These are phyloP conservation scores for Ophion costatus DNA, from an alignment of 2,888 invertebrate genomes.

Conservation along the genomic window DNA sequence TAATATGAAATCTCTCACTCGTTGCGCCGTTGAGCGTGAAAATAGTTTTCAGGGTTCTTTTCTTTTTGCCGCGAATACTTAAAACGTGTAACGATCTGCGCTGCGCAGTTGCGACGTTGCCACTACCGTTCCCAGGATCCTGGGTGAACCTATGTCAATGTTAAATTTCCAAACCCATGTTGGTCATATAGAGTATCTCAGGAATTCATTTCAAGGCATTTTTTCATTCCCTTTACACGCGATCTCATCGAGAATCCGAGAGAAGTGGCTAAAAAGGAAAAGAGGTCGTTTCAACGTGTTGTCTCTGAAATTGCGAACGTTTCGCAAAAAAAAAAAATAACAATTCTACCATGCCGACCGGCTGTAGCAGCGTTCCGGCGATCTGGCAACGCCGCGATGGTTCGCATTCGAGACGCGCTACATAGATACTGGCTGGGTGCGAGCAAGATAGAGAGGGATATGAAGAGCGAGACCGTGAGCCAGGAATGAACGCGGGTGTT, in stretches of 20 bases:
- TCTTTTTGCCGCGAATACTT: constrained; percentile 83
- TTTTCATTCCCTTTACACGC: background rate
- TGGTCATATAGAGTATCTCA: background rate
- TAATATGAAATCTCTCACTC: constrained; percentile 10
- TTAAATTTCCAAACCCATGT: constrained; percentile 29
- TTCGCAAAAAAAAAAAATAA: constrained; percentile 42
- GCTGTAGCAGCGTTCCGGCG: constrained; percentile 19
- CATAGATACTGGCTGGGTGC: background rate
- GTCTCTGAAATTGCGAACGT: background rate
- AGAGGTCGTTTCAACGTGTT: background rate
- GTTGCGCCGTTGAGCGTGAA: constrained; percentile 61
- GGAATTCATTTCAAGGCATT: background rate
- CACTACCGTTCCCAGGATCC: constrained; percentile 62
- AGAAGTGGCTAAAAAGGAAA: background rate
- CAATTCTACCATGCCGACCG: constrained; percentile 18
- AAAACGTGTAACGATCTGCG: constrained; percentile 81
- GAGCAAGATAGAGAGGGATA: constrained; percentile 4
- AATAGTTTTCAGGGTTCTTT: constrained; percentile 77
- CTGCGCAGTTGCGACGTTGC: constrained; percentile 77
- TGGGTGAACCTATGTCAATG: constrained; percentile 42
- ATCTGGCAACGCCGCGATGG: constrained; percentile 72
- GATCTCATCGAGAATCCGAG: background rate
- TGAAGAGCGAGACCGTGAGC: constrained; percentile 9
- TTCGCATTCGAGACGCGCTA: constrained; percentile 8
- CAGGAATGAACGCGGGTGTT: constrained; percentile 78